These are phyloP conservation scores for Charina bottae DNA, from an alignment of 2,113 vertebrate genomes.

Conservation along the genomic window DNA sequence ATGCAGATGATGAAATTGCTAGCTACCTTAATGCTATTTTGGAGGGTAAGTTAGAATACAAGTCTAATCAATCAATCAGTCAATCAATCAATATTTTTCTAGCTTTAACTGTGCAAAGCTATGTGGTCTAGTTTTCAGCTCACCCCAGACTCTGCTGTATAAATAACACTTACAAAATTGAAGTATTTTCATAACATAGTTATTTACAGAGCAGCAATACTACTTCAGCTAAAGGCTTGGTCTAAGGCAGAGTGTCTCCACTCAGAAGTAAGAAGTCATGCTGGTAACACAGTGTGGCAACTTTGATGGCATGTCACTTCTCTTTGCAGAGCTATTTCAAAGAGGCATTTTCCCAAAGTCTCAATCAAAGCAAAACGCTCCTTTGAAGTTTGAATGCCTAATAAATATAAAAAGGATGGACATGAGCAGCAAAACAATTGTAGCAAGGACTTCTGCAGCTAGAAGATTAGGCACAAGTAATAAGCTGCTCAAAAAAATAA, in stretches of 20 bases:
- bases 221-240: not conserved
- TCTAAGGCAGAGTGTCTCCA: not conserved
- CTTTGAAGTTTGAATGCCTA: not conserved
- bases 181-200: not conserved
- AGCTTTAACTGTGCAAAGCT: not conserved
- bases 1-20: no score
- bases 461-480: slow-evolving; percentile 34
- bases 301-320: not conserved
- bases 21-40: not conserved
- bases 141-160: not conserved
- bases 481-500: no score
- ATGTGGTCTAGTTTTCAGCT: not conserved
- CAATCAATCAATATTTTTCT: not conserved
- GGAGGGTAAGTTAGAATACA: not conserved
- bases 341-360: not conserved
- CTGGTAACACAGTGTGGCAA: not conserved
- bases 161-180: not conserved
- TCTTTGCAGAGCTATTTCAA: not conserved
- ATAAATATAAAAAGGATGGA: slow-evolving; percentile 8
- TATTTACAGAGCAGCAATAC: not conserved
- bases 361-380: not conserved
- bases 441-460: slow-evolving; percentile 4
- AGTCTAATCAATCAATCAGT: not conserved
- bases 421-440: slow-evolving; percentile 29
- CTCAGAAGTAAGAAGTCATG: not conserved